A percentile compares a stretch with the other conserved stretches of the same genome.
These are phyloP conservation scores for Cheilosia impressa DNA, from an alignment of 2,888 invertebrate species.

Conservation along the genomic window DNA sequence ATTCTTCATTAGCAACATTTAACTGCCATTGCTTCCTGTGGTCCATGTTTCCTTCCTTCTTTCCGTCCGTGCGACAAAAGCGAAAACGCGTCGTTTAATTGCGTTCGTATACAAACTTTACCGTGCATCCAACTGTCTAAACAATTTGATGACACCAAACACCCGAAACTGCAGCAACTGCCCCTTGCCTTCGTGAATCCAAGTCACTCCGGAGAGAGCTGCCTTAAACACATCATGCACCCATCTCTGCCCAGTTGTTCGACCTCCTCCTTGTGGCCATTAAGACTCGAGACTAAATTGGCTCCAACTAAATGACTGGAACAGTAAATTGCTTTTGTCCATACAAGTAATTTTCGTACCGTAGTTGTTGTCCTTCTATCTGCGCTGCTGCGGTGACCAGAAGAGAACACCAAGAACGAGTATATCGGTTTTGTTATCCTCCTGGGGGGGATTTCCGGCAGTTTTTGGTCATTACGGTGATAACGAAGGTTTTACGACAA, in stretches of 20 bases:
- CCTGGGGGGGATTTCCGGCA: constrained; percentile 66
- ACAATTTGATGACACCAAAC: constrained; percentile 51
- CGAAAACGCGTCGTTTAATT: constrained; percentile 61
- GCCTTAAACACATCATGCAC: constrained; percentile 35
- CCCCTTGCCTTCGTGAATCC: constrained; percentile 1
- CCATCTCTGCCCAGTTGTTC: constrained; percentile 6
- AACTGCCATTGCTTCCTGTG: constrained; percentile 20
- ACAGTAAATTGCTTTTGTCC: constrained; percentile 74
- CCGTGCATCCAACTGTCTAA: constrained; percentile 33
- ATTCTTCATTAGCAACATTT: constrained; percentile 30
- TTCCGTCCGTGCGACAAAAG: constrained; percentile 32
- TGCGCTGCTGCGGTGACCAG: constrained; percentile 19
- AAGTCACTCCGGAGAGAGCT: constrained; percentile 30
- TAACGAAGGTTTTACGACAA: constrained; percentile 75
- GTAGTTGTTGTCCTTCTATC: constrained; percentile 41
- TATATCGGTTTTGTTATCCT: constrained; percentile 60
- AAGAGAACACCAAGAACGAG: constrained; percentile 2
- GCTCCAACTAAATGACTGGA: constrained; percentile 70
- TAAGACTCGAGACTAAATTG: constrained; percentile 72
- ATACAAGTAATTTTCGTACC: constrained; percentile 69
- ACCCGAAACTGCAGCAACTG: constrained; percentile 59
- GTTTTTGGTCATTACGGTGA: constrained; percentile 74
- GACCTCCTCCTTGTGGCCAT: constrained; percentile 55
- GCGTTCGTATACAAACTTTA: constrained; percentile 54
- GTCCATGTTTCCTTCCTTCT: constrained; percentile 1